Base-by-base conservation (phyloP, 2,113 vertebrate species). In the Riparia riparia region DNA sequence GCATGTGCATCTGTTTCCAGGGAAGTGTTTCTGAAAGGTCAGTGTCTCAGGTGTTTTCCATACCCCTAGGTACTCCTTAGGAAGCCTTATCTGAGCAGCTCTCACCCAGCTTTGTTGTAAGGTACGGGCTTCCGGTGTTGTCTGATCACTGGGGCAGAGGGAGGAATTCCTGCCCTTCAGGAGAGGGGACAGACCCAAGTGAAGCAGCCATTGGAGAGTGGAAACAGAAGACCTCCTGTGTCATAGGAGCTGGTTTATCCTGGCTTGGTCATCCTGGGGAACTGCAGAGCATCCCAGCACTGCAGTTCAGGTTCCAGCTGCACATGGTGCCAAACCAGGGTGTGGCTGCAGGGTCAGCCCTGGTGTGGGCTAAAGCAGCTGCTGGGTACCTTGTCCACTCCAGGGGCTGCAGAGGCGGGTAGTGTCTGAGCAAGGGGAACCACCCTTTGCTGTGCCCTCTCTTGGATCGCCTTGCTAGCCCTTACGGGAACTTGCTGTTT, bases 321-420 rank as follows among this genome's bases (percentile, higher is more conserved):
- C 6, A 37, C 37, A 9, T 37, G 2, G 9, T 72, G 32, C 26
- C 54, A 45, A 64, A 42, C 15, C 22, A 3, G 0, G 0, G 1
- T 31, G 53, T 26, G 53, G 24, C 25, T 69, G 41, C 42, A 17
- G 45, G 45, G 17, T 29, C 66, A 7, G 44, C 22, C 82, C 25
- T 18, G 9, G 2, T 7, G 28, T 14, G 45, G 26, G 25, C 58
- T 37, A 19, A 26, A 77, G 68, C 54, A 86, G 64, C 68, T 86
- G 29, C 81, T 77, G 13, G 14, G 19, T 51, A 13, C 58, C 49
- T 41, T 41, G 60, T 17, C 31, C 61, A 18, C 54, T 69, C 32
- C 65, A 74, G 77, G 37, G 72, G 20, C 79, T n/a, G 49, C 49
- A 37, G 37, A 37, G 37, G 37, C 37, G 37, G 37, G 37, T 37